Percentiles rank a stretch among this genome's conserved stretches.
Conservation (phyloP, 2,888 invertebrate genomes). For the Leptopilina syphax region DNA sequence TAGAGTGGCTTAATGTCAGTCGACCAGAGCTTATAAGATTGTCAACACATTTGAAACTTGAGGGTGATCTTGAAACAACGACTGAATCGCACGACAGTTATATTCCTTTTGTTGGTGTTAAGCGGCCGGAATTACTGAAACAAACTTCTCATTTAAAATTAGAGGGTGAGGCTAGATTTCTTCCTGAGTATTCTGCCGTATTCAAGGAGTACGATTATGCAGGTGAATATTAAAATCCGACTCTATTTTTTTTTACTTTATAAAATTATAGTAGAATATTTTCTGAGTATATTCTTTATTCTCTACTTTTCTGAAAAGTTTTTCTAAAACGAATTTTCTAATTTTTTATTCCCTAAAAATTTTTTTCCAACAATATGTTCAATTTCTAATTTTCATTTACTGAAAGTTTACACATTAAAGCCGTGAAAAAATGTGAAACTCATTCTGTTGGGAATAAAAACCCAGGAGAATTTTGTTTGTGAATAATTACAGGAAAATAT, state of each 20-base stretch:
- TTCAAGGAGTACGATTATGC: conserved; percentile 66
- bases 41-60: conserved; percentile 77
- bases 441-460: no score
- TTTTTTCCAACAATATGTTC: no score
- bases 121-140: conserved; percentile 74
- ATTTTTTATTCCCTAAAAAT: no score
- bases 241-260: not conserved
- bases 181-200: conserved; percentile 76
- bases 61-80: conserved; percentile 77
- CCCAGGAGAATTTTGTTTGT: no score
- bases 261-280: no score
- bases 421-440: no score
- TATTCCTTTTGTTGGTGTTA: conserved; percentile 75
- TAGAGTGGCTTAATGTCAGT: conserved; percentile 70
- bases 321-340: no score
- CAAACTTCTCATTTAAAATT: conserved; percentile 77
- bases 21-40: conserved; percentile 76
- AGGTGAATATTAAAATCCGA: conserved; percentile 55
- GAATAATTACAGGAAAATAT: no score
- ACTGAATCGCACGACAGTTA: conserved; percentile 77
- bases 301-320: no score
- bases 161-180: conserved; percentile 77
- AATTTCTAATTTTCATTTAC: no score
- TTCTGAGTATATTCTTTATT: no score
- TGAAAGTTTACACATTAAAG: no score